A percentile compares a stretch with the other conserved stretches of the same genome.
phyloP scores from a whole-genome alignment of 1,140 invertebrate genomes.

The Drosophila albomicans region DNA sequence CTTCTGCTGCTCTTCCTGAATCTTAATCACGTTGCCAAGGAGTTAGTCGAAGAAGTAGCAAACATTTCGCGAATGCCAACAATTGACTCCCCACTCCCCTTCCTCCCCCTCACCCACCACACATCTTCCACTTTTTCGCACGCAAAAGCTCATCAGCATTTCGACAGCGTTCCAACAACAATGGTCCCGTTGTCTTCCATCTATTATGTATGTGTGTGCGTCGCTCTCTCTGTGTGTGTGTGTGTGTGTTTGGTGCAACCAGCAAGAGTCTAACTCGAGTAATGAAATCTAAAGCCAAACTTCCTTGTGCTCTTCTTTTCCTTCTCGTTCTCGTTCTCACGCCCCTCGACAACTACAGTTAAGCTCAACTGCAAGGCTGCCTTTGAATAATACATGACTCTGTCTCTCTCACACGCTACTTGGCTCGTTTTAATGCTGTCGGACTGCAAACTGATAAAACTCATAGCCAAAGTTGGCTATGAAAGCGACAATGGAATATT shows the following conservation, averaged over 20 bases:
- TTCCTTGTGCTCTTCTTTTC: background rate
- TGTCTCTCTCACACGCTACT: background rate
- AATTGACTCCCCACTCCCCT: conserved; percentile 23
- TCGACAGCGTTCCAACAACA: conserved; percentile 8
- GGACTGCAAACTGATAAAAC: conserved; percentile 18
- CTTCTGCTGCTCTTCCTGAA: conserved; percentile 33
- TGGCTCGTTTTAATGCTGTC: conserved; percentile 1
- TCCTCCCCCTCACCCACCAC: background rate
- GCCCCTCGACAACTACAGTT: background rate
- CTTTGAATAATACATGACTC: conserved; percentile 41
- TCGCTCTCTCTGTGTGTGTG: background rate
- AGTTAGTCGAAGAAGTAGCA: conserved; percentile 43
- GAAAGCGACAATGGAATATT: conserved; percentile 20
- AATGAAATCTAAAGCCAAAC: conserved; percentile 23
- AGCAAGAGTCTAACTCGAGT: conserved; percentile 17
- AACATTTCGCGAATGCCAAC: conserved; percentile 49
- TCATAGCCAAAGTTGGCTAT: conserved; percentile 15
- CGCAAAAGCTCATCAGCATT: conserved; percentile 40
- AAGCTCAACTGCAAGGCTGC: conserved; percentile 12
- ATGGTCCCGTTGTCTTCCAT: background rate
- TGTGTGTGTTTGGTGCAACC: conserved; percentile 4
- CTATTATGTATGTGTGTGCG: conserved; percentile 8
- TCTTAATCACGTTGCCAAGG: conserved; percentile 63
- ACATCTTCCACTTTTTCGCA: background rate
- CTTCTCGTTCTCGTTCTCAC: background rate